Conservation (phyloP, 1,140 invertebrate species). For the Drosophila micromelanica region DNA sequence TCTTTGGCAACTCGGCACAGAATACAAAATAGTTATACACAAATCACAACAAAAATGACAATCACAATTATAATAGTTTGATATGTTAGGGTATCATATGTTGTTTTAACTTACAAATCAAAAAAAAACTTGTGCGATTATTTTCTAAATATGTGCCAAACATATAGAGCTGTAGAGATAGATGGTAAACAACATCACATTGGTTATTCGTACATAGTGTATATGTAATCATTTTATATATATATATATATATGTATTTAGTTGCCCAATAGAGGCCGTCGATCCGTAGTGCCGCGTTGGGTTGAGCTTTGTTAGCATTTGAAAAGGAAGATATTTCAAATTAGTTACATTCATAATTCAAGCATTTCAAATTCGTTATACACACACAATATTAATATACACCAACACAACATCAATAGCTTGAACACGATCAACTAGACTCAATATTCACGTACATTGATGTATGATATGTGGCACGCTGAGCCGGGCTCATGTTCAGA, state of each 20-base stretch:
- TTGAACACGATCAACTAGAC: constrained; percentile 66
- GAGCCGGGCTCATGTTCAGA: constrained; percentile 91
- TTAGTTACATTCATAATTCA: constrained; percentile 35
- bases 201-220: constrained; percentile 50
- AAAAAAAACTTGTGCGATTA: constrained; percentile 44
- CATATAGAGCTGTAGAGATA: constrained; percentile 31
- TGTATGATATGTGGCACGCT: constrained; percentile 72
- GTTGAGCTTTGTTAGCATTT: constrained; percentile 50
- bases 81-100: constrained; percentile 45
- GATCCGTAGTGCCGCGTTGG: constrained; percentile 55
- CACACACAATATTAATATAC: constrained; percentile 57
- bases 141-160: constrained; percentile 52
- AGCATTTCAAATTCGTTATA: constrained; percentile 11
- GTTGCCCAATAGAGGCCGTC: constrained; percentile 73
- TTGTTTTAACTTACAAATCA: constrained; percentile 27
- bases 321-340: constrained; percentile 43
- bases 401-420: constrained; percentile 62
- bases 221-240: constrained; percentile 33
- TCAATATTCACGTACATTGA: constrained; percentile 84
- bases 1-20: constrained; percentile 50
- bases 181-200: constrained; percentile 66
- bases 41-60: constrained; percentile 30
- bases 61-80: constrained; percentile 40
- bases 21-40: constrained; percentile 20
- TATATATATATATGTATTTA: constrained; percentile 40